A percentile compares a stretch with the other conserved stretches of the same genome.
phyloP scores from a whole-genome alignment of 2,113 vertebrate species.

The Toxostoma redivivum region DNA sequence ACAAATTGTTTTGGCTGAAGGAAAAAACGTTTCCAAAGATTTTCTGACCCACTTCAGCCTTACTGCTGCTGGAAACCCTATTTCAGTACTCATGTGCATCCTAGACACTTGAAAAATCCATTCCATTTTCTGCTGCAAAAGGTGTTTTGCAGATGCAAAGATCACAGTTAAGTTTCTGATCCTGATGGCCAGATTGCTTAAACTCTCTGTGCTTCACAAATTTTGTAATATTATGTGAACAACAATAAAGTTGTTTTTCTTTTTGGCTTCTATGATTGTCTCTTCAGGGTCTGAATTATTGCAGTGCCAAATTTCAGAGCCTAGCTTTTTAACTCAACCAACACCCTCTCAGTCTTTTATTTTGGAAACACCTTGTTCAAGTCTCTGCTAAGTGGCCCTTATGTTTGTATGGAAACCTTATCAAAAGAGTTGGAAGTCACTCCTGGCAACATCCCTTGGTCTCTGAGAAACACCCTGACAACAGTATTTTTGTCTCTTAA shows the following conservation, averaged over 20 bases:
- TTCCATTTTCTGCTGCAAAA: background rate
- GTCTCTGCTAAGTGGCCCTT: background rate
- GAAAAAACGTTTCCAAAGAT: background rate
- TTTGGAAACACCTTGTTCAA: background rate
- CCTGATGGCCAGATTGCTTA: background rate
- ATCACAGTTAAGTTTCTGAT: background rate
- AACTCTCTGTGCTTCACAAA: background rate
- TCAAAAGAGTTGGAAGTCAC: background rate
- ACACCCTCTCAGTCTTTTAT: background rate
- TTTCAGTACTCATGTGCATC: background rate
- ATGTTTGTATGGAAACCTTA: background rate
- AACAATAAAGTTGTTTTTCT: background rate
- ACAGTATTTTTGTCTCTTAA: background rate
- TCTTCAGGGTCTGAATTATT: background rate
- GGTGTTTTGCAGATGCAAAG: background rate
- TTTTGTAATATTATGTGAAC: background rate
- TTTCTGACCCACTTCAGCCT: background rate
- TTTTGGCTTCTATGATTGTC: background rate
- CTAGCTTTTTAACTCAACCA: background rate
- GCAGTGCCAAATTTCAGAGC: background rate
- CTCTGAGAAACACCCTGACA: background rate
- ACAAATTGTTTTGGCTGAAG: background rate
- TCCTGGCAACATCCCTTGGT: background rate
- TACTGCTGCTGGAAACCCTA: background rate
- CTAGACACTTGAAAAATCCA: background rate